phyloP scores from a whole-genome alignment of 2,113 vertebrate species.

The Catagonus wagneri region DNA sequence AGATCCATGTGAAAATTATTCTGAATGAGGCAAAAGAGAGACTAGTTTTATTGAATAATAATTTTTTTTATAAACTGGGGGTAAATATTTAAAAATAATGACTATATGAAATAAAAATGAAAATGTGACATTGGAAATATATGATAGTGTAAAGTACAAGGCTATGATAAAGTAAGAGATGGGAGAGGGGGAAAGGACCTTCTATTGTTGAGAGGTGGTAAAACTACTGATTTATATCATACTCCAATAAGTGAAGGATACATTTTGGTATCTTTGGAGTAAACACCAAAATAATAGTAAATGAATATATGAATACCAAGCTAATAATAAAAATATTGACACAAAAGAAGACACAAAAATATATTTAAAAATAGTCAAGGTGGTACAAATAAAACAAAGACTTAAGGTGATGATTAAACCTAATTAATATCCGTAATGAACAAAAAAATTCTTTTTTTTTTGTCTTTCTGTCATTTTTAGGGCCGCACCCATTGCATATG shows the following conservation, averaged over 20 bases:
- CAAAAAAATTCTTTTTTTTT: no score
- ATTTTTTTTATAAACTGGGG: background rate
- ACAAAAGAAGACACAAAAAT: background rate
- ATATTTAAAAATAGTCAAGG: background rate
- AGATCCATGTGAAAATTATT: conserved; percentile 14
- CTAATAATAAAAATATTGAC: background rate
- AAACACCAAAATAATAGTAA: background rate
- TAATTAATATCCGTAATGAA: background rate
- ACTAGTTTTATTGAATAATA: background rate
- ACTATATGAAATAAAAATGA: background rate
- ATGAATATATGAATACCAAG: background rate
- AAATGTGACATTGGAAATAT: background rate
- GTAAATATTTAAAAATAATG: conserved; percentile 15
- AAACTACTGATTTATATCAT: background rate
- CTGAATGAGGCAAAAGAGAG: background rate
- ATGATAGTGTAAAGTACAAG: background rate
- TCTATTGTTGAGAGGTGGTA: background rate
- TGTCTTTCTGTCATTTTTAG: no score
- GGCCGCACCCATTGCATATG: no score
- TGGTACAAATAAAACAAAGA: background rate
- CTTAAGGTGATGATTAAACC: background rate
- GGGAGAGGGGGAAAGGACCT: background rate
- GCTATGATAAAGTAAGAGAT: background rate
- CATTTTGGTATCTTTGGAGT: background rate
- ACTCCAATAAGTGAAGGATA: background rate